Evolutionary conservation across 1,140 invertebrate species (phyloP).

Genomic region (Listronotus oregonensis): DNA sequence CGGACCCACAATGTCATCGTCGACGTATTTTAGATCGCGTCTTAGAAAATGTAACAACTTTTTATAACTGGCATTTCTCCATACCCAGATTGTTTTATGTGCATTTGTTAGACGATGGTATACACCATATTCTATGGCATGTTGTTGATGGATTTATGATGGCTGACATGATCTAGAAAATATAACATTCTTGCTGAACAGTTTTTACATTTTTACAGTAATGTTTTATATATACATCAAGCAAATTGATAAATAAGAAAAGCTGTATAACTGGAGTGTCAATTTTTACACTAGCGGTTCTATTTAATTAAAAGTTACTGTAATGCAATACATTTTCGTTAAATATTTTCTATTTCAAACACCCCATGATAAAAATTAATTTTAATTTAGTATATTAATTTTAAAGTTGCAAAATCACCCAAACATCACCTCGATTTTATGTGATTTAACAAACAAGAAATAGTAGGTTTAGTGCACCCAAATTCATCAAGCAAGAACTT

Average conservation of each 20-base stretch:
- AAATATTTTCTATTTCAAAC: no score
- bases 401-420: no score
- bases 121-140: slow-evolving; percentile 18
- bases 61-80: slow-evolving; percentile 26
- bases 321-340: no score
- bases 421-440: no score
- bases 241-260: background rate
- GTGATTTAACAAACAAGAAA: no score
- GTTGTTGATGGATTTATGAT: slow-evolving; percentile 21
- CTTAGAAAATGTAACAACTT: slow-evolving; percentile 21
- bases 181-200: background rate
- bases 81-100: slow-evolving; percentile 24
- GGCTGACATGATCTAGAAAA: slow-evolving; percentile 21
- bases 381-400: no score
- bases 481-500: no score
- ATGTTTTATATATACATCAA: background rate
- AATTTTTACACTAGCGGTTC: background rate
- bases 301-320: background rate
- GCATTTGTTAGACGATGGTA: slow-evolving; percentile 24
- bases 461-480: no score
- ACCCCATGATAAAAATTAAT: no score
- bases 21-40: slow-evolving; percentile 20
- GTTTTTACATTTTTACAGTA: background rate
- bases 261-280: background rate
- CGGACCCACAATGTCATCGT: slow-evolving; percentile 8